These are phyloP conservation scores for Diploscapter pachys DNA, from an alignment of 1,140 invertebrate species.

Conservation along the genomic window DNA sequence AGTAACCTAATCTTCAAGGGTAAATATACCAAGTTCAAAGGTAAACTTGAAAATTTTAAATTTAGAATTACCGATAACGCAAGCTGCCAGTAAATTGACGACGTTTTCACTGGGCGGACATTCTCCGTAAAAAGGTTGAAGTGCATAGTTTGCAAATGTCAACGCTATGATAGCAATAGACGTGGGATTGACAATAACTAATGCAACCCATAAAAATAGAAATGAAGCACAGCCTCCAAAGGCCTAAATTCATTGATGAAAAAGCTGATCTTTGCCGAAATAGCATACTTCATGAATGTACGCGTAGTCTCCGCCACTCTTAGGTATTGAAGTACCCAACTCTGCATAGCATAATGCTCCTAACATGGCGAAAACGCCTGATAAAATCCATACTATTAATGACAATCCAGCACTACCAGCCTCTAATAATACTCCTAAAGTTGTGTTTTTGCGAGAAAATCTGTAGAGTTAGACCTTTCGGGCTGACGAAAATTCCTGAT, in stretches of 20 bases:
- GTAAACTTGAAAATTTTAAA: no score
- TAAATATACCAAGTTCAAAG: no score
- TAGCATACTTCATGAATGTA: slow-evolving; percentile 74
- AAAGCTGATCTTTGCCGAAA: not conserved
- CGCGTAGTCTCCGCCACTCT: slow-evolving; percentile 94
- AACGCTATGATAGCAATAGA: slow-evolving; percentile 93
- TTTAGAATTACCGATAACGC: slow-evolving; percentile 37
- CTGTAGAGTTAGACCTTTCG: slow-evolving; percentile 35
- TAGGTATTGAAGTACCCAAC: slow-evolving; percentile 76
- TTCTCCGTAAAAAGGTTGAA: slow-evolving; percentile 77
- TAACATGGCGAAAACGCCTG: slow-evolving; percentile 76
- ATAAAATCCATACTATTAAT: slow-evolving; percentile 82
- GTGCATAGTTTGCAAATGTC: slow-evolving; percentile 89
- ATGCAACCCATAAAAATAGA: slow-evolving; percentile 83
- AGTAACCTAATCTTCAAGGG: no score
- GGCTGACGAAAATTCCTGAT: slow-evolving; percentile 53
- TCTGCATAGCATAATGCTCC: slow-evolving; percentile 94
- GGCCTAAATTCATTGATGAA: slow-evolving; percentile 57
- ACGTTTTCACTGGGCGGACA: slow-evolving; percentile 42
- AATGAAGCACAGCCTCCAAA: slow-evolving; percentile 84
- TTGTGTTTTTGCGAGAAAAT: no score
- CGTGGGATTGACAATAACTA: slow-evolving; percentile 71
- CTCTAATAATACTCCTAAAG: slow-evolving; percentile 69
- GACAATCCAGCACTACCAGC: slow-evolving; percentile 83
- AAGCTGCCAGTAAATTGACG: slow-evolving; percentile 47